phyloP scores from a whole-genome alignment of 2,797 vertebrate species.

The Anableps anableps region DNA sequence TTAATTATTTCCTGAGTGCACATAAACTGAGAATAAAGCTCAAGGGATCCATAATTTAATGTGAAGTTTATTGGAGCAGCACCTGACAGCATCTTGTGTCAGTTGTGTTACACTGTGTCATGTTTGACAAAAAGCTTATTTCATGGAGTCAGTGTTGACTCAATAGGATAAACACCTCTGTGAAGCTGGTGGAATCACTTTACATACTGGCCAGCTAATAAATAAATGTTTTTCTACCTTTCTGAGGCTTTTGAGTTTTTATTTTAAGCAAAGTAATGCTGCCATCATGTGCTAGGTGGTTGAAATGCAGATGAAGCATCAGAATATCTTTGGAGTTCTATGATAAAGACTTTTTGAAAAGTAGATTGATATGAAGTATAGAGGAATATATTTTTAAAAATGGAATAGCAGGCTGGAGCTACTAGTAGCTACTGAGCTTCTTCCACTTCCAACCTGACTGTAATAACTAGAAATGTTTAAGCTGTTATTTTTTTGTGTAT shows the following conservation, averaged over 20 bases:
- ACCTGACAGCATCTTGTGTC: slow-evolving; percentile 56
- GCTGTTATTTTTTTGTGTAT: background rate
- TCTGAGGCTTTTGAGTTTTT: slow-evolving; percentile 36
- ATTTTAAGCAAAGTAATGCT: slow-evolving; percentile 15
- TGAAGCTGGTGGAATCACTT: slow-evolving; percentile 60
- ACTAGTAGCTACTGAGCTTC: background rate
- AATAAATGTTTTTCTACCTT: slow-evolving; percentile 73
- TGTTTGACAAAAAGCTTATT: slow-evolving; percentile 35
- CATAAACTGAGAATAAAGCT: slow-evolving; percentile 70
- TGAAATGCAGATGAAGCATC: slow-evolving; percentile 22
- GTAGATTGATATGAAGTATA: background rate
- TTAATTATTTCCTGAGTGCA: slow-evolving; percentile 60
- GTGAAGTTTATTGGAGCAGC: slow-evolving; percentile 65
- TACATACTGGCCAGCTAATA: slow-evolving; percentile 61
- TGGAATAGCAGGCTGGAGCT: no score
- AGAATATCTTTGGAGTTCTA: background rate
- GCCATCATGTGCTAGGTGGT: slow-evolving; percentile 52
- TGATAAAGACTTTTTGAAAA: background rate
- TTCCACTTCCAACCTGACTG: background rate
- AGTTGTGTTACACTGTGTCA: slow-evolving; percentile 16
- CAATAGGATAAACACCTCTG: slow-evolving; percentile 32
- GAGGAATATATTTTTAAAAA: background rate
- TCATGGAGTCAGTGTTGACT: slow-evolving; percentile 38
- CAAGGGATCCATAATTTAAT: slow-evolving; percentile 74
- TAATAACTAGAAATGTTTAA: background rate